Evolutionary conservation across 2,797 vertebrate genomes (phyloP), one percentile per base, ranked within the genome.

Genomic region (Monodelphis domestica): DNA sequence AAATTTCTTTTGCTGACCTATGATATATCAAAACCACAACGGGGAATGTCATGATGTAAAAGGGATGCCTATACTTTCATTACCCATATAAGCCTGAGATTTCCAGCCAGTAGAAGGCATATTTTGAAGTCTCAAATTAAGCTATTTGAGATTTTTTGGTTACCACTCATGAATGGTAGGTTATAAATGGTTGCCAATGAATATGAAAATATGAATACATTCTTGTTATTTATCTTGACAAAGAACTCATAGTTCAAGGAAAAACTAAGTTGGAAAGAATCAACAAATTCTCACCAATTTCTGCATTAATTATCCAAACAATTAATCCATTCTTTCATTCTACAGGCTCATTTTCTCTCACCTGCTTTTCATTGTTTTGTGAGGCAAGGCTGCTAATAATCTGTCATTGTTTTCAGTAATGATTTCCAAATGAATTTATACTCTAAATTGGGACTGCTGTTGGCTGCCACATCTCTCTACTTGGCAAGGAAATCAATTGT

Each of bases 241-340:
- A 45, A 45, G 70, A 78, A 45, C 70, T 78, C 70, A 24, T n/a
- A 78, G 70, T 45, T 78, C 63, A 38, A 70, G n/a, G 17, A 63
- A 78, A 45, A 78, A 78, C 45, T 78, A 45, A 21, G 70, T 45
- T 78, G 70, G 70, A 78, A 45, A 45, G 70, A 78, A 78, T 45
- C 38, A 78, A 78, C 38, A 45, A 78, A 78, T 78, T 78, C 38
- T 21, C 70, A 78, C 70, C 70, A 78, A 78, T 38, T 45, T 78
- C 70, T 78, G 70, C 70, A 78, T 78, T 78, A 78, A 78, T 78
- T 78, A 78, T 78, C 70, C 70, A 78, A 38, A 45, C 70, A 78
- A 78, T 78, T 78, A 78, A 78, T 78, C 38, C 70, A 45, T 78
- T 45, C 38, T 78, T 78, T 78, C 38, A 78, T 78, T 78, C 45